Evolutionary conservation across 2,888 invertebrate genomes (phyloP), one percentile per base, ranked within the genome.

Genomic region (Arrhopalites spinosus): DNA sequence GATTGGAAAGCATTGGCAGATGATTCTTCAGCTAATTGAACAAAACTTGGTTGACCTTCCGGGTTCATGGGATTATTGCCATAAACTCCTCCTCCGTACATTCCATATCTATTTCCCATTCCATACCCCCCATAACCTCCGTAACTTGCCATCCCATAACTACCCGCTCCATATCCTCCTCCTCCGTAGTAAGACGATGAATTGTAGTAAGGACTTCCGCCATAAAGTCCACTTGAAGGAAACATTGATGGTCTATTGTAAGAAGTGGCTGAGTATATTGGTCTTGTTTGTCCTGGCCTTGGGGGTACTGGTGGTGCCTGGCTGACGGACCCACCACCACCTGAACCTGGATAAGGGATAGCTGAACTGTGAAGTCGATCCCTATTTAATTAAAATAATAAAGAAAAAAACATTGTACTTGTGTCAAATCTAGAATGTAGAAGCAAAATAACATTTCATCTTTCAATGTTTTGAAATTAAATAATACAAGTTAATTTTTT

Each of bases 1-100:
- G 95, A 95, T 84, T 96, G 93, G 86, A 98, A 98, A 8, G 98
- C 95, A 74, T 93, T 93, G 64, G 96, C 88, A 0, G 96, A 94
- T 83, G 91, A 93, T 83, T 96, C 96, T 86, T 96, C 96, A 0
- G 96, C 96, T 84, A 93, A 88, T 85, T 94, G 93, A 70, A 94
- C 90, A 84, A 96, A 93, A 17, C 56, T 77, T 0, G 77, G 77
- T 27, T 78, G 78, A 8, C 76, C 79, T 83, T 82, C 78, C 76
- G 81, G 45, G 76, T 79, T 67, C 63, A 72, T 56, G 15, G 75
- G 64, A 53, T 74, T 68, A 70, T 72, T 72, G 61, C 78, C 78
- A 25, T 63, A 69, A 30, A 53, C 56, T 43, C 70, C 47, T 29
- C 43, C 29, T 1, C 27, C 45, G 43, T 20, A 25, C 23, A 27